Conservation (phyloP, 2,888 invertebrate genomes). For the Mesorhabditis sp. region DNA sequence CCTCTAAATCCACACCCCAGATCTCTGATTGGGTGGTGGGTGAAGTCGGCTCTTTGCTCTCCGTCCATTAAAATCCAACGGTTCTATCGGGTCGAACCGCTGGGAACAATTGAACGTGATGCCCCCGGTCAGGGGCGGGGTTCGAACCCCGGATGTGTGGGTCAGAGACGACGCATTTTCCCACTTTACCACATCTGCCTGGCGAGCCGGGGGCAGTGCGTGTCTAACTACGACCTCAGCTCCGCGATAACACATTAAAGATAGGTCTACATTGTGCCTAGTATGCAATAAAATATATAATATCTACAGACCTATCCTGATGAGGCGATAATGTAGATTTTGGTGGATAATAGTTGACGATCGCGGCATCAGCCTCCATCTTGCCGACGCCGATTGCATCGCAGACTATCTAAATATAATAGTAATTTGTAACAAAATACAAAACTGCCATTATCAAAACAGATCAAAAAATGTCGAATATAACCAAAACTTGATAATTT, state of each 20-base stretch:
- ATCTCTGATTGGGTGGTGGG: too few relatives aligned
- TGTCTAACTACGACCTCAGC: neutral
- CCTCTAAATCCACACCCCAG: too few relatives aligned
- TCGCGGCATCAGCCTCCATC: slow-evolving; percentile 83
- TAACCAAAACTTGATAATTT: neutral
- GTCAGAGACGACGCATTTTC: too few relatives aligned
- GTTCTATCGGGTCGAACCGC: too few relatives aligned
- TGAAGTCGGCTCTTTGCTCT: too few relatives aligned
- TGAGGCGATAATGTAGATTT: slow-evolving; percentile 88
- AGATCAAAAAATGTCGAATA: neutral
- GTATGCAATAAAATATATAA: slow-evolving; percentile 83
- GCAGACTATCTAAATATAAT: slow-evolving; percentile 63
- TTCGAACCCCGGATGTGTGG: too few relatives aligned
- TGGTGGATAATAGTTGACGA: slow-evolving; percentile 90
- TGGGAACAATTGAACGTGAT: too few relatives aligned
- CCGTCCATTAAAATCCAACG: too few relatives aligned
- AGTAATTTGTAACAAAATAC: neutral
- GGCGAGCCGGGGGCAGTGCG: neutral
- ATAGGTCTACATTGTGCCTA: slow-evolving; percentile 67
- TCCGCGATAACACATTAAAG: slow-evolving; percentile 4
- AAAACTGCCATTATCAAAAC: too few relatives aligned
- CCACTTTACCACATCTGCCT: too few relatives aligned
- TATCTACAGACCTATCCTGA: slow-evolving; percentile 68
- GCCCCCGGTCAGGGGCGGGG: too few relatives aligned
- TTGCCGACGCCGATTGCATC: slow-evolving; percentile 56